Percentiles rank a stretch among this genome's conserved stretches.
Conservation (phyloP, 2,113 vertebrate species). For the Sinocyclocheilus grahami region DNA sequence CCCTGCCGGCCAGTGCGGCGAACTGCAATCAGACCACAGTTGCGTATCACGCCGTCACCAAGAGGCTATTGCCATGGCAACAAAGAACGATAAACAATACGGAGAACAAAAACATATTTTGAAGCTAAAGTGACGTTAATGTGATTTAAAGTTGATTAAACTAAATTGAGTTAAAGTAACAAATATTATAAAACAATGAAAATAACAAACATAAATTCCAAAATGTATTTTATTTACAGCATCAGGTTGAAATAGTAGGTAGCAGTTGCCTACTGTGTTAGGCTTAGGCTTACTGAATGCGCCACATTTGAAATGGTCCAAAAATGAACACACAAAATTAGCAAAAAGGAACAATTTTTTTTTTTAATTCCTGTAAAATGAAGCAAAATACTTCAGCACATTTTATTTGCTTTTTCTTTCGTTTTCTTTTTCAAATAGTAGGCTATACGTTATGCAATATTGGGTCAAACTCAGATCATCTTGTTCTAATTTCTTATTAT, state of each 20-base stretch:
- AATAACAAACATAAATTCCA: no score
- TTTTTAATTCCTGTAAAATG: no score
- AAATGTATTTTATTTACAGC: no score
- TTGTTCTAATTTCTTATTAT: neutral
- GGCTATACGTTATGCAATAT: neutral
- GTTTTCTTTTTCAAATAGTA: neutral
- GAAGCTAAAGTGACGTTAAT: no score
- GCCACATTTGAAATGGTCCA: constrained; percentile 46
- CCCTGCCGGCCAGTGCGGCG: neutral
- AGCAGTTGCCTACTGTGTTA: neutral
- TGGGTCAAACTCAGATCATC: neutral
- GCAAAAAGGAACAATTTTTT: no score
- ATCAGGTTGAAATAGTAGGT: no score
- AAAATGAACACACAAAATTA: constrained; percentile 11
- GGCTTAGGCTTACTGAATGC: neutral
- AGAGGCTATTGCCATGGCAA: neutral
- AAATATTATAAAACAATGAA: no score
- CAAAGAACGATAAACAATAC: neutral
- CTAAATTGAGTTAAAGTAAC: no score
- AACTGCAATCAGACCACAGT: neutral
- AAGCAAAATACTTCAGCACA: neutral
- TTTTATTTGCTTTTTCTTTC: no score
- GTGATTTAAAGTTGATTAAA: no score
- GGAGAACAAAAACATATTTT: no score
- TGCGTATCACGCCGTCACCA: neutral